These are phyloP conservation scores for Rhorus exstirpatorius DNA, from an alignment of 2,888 invertebrate species.

Conservation along the genomic window DNA sequence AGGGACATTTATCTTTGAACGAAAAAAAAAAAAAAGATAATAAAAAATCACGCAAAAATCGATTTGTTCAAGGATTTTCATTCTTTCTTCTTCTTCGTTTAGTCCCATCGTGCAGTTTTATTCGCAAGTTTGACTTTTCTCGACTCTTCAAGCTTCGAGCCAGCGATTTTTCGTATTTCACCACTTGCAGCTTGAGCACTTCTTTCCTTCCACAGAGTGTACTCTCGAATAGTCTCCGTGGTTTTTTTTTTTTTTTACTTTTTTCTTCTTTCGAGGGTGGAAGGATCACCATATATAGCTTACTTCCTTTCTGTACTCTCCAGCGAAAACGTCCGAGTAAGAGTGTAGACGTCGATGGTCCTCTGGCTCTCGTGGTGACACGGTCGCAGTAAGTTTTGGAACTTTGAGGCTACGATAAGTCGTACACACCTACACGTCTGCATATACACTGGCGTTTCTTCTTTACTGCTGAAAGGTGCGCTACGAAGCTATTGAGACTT, in stretches of 20 bases:
- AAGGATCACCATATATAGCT: slow-evolving; percentile 12
- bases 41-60: slow-evolving; percentile 28
- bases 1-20: too few relatives aligned
- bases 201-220: slow-evolving; percentile 31
- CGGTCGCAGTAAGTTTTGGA: slow-evolving; percentile 51
- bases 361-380: slow-evolving; percentile 21
- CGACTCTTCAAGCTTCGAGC: slow-evolving; percentile 29
- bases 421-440: neutral
- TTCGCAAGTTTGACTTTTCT: slow-evolving; percentile 6
- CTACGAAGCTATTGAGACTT: slow-evolving; percentile 49
- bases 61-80: neutral
- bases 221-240: slow-evolving; percentile 16
- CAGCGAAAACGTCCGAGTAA: slow-evolving; percentile 32
- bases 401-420: slow-evolving; percentile 19
- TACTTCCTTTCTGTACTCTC: slow-evolving; percentile 19
- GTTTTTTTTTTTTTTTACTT: neutral
- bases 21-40: slow-evolving; percentile 17
- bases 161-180: slow-evolving; percentile 15
- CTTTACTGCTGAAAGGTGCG: slow-evolving; percentile 32
- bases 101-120: neutral
- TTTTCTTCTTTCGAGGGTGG: slow-evolving; percentile 18
- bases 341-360: slow-evolving; percentile 22
- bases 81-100: slow-evolving; percentile 20
- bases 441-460: slow-evolving; percentile 30
- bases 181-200: slow-evolving; percentile 11